Evolutionary conservation across 2,888 invertebrate genomes (phyloP).

Genomic region (Tipula lateralis): DNA sequence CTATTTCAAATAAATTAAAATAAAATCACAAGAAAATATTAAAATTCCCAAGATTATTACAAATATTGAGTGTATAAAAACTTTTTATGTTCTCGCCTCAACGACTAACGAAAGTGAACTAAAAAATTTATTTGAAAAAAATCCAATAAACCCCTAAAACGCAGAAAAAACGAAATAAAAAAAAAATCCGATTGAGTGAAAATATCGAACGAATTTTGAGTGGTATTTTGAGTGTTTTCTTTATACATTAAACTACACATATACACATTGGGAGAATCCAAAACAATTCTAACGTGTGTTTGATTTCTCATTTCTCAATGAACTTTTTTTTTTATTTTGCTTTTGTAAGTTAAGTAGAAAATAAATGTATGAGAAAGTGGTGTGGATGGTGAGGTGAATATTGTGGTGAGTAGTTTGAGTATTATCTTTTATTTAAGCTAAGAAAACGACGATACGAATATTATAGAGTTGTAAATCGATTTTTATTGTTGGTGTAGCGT

Average conservation of each 20-base stretch:
- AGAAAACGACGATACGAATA: not conserved
- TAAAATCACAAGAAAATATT: not conserved
- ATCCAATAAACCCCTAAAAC: conserved; percentile 24
- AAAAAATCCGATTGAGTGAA: conserved; percentile 4
- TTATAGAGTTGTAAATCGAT: conserved; percentile 15
- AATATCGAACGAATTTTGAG: conserved; percentile 19
- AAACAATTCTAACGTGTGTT: not conserved
- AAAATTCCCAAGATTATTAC: not conserved
- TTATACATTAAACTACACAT: too few species aligned
- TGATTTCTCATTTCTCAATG: conserved; percentile 24
- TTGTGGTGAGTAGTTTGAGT: conserved; percentile 24
- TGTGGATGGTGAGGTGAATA: not conserved
- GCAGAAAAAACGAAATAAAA: not conserved
- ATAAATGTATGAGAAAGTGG: not conserved
- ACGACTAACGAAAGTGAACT: conserved; percentile 9
- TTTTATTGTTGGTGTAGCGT: not conserved
- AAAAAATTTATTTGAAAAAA: conserved; percentile 15
- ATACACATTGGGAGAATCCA: not conserved
- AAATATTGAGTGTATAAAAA: not conserved
- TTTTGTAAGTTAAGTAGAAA: not conserved
- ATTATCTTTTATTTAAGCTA: not conserved
- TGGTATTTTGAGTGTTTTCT: not conserved
- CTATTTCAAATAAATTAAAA: not conserved
- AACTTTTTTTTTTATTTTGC: not conserved
- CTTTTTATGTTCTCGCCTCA: not conserved